phyloP scores from a whole-genome alignment of 2,797 vertebrate genomes.

The Spizella passerina region DNA sequence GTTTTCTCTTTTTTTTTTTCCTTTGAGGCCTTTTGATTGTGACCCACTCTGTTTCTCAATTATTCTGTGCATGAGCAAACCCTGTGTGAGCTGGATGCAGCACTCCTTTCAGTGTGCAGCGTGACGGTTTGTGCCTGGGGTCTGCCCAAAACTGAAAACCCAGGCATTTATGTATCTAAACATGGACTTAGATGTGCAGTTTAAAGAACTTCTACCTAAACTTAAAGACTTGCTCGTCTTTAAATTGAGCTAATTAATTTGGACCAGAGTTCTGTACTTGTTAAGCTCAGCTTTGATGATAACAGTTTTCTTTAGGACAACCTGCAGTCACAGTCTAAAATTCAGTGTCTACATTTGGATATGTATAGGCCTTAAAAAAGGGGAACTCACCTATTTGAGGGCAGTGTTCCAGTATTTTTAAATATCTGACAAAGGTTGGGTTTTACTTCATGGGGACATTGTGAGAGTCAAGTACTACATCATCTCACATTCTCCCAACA shows the following conservation, averaged over 20 bases:
- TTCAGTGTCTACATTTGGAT: neutral
- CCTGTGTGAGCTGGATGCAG: constrained; percentile 16
- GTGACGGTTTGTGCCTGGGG: neutral
- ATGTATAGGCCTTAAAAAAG: neutral
- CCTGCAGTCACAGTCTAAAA: neutral
- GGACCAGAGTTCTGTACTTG: neutral
- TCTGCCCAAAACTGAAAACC: neutral
- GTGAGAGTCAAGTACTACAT: neutral
- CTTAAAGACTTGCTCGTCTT: neutral
- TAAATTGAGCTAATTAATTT: neutral
- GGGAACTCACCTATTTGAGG: neutral
- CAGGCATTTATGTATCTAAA: neutral
- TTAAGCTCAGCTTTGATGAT: neutral
- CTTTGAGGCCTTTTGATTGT: constrained; percentile 5
- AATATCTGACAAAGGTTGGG: neutral
- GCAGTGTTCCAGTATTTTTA: neutral
- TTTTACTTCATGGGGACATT: neutral
- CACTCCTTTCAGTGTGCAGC: neutral
- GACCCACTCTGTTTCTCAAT: constrained; percentile 43
- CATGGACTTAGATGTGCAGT: neutral
- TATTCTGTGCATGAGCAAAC: constrained; percentile 56
- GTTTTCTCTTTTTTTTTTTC: neutral
- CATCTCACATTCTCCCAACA: neutral
- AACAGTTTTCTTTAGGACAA: neutral
- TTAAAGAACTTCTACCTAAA: neutral